These are phyloP conservation scores for Pseudochaenichthys georgianus DNA, from an alignment of 2,797 vertebrate genomes.

Conservation along the genomic window DNA sequence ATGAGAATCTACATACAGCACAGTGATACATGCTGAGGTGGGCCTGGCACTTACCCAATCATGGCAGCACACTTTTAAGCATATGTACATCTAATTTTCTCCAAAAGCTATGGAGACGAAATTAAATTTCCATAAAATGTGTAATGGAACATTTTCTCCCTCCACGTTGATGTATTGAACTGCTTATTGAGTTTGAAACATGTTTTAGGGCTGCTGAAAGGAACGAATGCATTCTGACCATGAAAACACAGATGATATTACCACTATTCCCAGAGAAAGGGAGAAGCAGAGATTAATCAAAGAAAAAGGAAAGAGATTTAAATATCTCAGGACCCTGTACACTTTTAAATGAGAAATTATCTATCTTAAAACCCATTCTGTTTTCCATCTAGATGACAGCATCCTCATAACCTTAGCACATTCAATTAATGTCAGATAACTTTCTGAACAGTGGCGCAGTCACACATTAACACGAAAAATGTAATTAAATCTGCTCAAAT, in stretches of 20 bases:
- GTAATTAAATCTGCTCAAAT: slow-evolving; percentile 59
- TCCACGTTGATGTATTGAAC: slow-evolving; percentile 77
- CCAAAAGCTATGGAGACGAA: slow-evolving; percentile 62
- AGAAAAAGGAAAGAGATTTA: slow-evolving; percentile 19
- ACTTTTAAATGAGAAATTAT: slow-evolving; percentile 39
- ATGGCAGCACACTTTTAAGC: slow-evolving; percentile 46
- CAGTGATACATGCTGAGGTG: slow-evolving; percentile 34
- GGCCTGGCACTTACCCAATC: slow-evolving; percentile 49
- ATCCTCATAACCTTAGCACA: slow-evolving; percentile 34
- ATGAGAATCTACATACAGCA: slow-evolving; percentile 49
- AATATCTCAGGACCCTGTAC: slow-evolving; percentile 14
- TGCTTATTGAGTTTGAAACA: slow-evolving; percentile 77
- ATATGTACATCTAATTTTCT: slow-evolving; percentile 68
- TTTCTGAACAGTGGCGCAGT: slow-evolving; percentile 27
- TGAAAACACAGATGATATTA: slow-evolving; percentile 56
- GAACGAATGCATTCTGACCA: slow-evolving; percentile 52
- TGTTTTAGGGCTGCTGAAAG: slow-evolving; percentile 52
- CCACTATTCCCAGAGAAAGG: slow-evolving; percentile 13
- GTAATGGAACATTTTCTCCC: slow-evolving; percentile 68
- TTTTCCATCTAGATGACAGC: slow-evolving; percentile 36
- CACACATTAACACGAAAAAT: slow-evolving; percentile 55
- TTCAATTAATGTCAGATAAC: slow-evolving; percentile 42
- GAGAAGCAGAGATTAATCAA: slow-evolving; percentile 31
- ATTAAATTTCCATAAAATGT: slow-evolving; percentile 82
- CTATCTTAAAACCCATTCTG: slow-evolving; percentile 14